Conservation (phyloP, 2,797 vertebrate species). For the Melanotaenia trifasciata region DNA sequence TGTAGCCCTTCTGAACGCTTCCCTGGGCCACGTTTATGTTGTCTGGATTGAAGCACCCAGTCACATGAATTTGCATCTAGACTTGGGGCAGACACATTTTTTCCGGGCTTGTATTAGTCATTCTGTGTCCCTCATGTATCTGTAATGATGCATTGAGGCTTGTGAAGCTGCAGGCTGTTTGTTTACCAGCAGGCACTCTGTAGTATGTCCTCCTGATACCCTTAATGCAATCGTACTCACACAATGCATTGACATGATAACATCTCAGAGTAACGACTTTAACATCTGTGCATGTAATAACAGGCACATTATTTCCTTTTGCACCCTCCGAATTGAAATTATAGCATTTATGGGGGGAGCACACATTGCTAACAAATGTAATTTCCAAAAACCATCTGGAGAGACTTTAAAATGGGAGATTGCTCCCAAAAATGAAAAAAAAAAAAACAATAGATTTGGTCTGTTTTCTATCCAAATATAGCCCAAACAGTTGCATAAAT, state of each 20-base stretch:
- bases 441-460: neutral
- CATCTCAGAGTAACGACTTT: slow-evolving; percentile 26
- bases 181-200: slow-evolving; percentile 33
- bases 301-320: slow-evolving; percentile 16
- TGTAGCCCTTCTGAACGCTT: slow-evolving; percentile 11
- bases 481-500: slow-evolving; percentile 8
- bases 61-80: slow-evolving; percentile 5
- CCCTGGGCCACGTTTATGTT: neutral
- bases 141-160: slow-evolving; percentile 46
- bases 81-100: slow-evolving; percentile 4
- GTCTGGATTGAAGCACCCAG: slow-evolving; percentile 2
- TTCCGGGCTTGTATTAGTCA: slow-evolving; percentile 19
- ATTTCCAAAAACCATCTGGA: slow-evolving; percentile 7
- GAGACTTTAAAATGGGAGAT: neutral
- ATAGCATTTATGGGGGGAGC: slow-evolving; percentile 2
- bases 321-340: slow-evolving; percentile 6
- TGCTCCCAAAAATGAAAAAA: neutral
- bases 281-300: slow-evolving; percentile 30
- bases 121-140: slow-evolving; percentile 40
- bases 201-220: slow-evolving; percentile 26
- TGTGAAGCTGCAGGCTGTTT: slow-evolving; percentile 46
- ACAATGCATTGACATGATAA: slow-evolving; percentile 37
- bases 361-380: neutral
- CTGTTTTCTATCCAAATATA: neutral
- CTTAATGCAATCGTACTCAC: slow-evolving; percentile 44